phyloP scores from a whole-genome alignment of 1,140 invertebrate genomes.

The Leptopilina boulardi region DNA sequence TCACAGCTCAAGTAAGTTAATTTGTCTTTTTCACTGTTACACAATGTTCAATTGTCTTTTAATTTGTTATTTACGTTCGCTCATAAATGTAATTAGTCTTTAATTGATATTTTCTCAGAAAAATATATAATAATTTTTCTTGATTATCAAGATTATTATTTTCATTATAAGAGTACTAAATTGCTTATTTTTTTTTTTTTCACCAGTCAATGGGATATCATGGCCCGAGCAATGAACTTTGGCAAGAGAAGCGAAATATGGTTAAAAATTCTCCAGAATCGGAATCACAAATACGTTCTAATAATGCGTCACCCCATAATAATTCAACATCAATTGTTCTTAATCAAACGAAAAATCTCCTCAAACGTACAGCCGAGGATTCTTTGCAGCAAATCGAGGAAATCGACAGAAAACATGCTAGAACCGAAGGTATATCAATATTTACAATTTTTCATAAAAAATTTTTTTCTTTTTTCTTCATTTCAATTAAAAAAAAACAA shows the following conservation, averaged over 20 bases:
- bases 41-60: neutral
- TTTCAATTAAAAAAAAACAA: conserved; percentile 38
- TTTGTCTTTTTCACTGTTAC: neutral
- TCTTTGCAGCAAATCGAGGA: conserved; percentile 63
- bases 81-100: too few relatives aligned
- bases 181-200: neutral
- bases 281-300: conserved; percentile 58
- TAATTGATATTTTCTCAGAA: too few relatives aligned
- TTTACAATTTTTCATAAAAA: neutral
- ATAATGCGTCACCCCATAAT: conserved; percentile 56
- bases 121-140: too few relatives aligned
- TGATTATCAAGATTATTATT: too few relatives aligned
- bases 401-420: conserved; percentile 65
- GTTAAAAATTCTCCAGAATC: conserved; percentile 59
- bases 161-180: neutral
- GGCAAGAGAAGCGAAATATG: conserved; percentile 67
- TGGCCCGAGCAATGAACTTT: conserved; percentile 63
- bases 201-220: conserved; percentile 63
- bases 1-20: conserved; percentile 65
- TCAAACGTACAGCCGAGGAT: conserved; percentile 65
- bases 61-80: neutral
- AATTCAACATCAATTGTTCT: conserved; percentile 49
- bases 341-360: conserved; percentile 49
- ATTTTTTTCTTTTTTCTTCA: conserved; percentile 34
- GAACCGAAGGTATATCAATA: conserved; percentile 61